phyloP scores from a whole-genome alignment of 92 coral and sea anemone species.

The Heteractis magnifica region DNA sequence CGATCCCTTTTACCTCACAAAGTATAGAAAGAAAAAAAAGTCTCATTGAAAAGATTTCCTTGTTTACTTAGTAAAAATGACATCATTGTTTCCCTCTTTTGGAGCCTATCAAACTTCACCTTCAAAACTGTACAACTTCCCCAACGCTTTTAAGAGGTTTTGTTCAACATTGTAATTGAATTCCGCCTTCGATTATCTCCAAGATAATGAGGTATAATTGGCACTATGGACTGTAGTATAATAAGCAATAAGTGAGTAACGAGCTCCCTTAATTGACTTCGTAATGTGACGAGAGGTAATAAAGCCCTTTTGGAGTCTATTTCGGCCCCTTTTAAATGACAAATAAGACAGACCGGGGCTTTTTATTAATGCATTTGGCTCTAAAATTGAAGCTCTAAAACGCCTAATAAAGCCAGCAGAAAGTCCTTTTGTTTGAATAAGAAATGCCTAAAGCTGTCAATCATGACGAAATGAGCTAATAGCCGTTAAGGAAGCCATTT shows the following conservation, averaged over 20 bases:
- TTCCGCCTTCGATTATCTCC: constrained; percentile 95
- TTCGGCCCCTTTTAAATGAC: constrained; percentile 48
- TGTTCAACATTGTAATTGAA: constrained; percentile 79
- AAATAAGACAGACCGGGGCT: constrained; percentile 43
- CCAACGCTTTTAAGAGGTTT: constrained; percentile 46
- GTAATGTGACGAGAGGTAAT: constrained; percentile 57
- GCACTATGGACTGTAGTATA: constrained; percentile 85
- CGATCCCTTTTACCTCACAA: background rate
- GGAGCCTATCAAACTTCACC: constrained; percentile 32
- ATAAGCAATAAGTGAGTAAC: constrained; percentile 91
- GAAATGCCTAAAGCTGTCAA: constrained; percentile 42
- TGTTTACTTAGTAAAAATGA: constrained; percentile 19
- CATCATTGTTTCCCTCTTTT: constrained; percentile 13
- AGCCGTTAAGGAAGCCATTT: constrained; percentile 43
- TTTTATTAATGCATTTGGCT: constrained; percentile 50
- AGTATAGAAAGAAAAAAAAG: background rate
- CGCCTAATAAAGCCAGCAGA: constrained; percentile 52
- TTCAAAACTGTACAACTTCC: constrained; percentile 41
- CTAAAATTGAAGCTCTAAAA: constrained; percentile 39
- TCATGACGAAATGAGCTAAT: constrained; percentile 33
- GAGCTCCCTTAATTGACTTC: constrained; percentile 78
- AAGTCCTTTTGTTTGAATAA: constrained; percentile 47
- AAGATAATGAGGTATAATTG: constrained; percentile 94
- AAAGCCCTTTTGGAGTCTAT: constrained; percentile 33
- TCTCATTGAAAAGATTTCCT: constrained; percentile 17